Conservation (phyloP, 1,140 invertebrate genomes). For the Magallana gigas region DNA sequence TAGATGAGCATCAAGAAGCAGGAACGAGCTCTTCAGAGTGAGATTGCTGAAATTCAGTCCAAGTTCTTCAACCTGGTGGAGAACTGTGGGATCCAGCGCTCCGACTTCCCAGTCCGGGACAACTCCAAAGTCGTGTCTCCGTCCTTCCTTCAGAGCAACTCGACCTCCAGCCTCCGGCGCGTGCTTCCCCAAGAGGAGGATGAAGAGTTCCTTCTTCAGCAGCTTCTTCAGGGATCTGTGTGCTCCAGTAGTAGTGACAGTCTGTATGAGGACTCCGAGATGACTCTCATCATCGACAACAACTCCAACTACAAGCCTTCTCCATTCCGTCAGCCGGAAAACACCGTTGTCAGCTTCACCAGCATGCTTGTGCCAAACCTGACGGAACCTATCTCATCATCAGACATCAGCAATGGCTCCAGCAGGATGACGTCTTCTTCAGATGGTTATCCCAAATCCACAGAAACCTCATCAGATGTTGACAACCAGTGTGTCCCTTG, state of each 20-base stretch:
- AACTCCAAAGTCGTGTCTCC: constrained; percentile 52
- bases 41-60: constrained; percentile 68
- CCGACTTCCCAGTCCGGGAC: constrained; percentile 53
- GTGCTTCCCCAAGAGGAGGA: constrained; percentile 48
- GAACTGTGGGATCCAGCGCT: constrained; percentile 61
- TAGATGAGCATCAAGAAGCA: constrained; percentile 70
- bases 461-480: constrained; percentile 59
- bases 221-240: constrained; percentile 53
- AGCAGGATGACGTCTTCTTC: constrained; percentile 55
- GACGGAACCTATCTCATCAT: constrained; percentile 48
- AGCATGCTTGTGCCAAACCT: constrained; percentile 52
- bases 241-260: constrained; percentile 48
- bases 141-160: constrained; percentile 54
- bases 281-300: constrained; percentile 62
- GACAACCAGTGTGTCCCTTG: constrained; percentile 70
- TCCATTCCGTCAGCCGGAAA: constrained; percentile 33
- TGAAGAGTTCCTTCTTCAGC: constrained; percentile 54
- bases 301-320: constrained; percentile 66
- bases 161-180: constrained; percentile 54
- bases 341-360: constrained; percentile 36
- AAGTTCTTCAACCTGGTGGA: constrained; percentile 68
- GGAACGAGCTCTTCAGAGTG: constrained; percentile 64
- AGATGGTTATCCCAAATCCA: constrained; percentile 65
- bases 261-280: constrained; percentile 52
- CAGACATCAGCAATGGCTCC: constrained; percentile 61